These are phyloP conservation scores for Eufriesea mexicana DNA, from an alignment of 1,140 invertebrate genomes.

Conservation along the genomic window DNA sequence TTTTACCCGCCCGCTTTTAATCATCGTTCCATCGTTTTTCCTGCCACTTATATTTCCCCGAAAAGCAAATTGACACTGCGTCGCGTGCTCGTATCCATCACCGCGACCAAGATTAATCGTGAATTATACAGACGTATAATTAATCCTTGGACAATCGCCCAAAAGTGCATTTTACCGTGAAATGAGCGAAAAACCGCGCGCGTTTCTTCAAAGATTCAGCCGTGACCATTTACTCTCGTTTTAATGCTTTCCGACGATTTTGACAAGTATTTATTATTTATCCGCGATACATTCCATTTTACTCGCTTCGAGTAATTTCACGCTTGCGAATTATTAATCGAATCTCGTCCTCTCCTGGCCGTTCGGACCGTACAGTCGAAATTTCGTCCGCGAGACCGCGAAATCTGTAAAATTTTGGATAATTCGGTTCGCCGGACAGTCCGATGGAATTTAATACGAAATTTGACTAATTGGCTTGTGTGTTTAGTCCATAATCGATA, in stretches of 20 bases:
- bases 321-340: constrained; percentile 18
- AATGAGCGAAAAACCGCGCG: background rate
- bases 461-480: background rate
- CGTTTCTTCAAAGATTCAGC: background rate
- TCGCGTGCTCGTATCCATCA: background rate
- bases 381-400: background rate
- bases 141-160: background rate
- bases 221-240: background rate
- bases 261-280: background rate
- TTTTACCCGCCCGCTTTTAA: background rate
- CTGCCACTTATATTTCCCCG: background rate
- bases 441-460: background rate
- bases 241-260: background rate
- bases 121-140: constrained; percentile 2
- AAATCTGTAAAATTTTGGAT: background rate
- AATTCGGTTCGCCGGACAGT: background rate
- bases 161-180: background rate
- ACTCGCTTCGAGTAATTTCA: background rate
- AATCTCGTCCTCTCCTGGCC: background rate
- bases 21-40: background rate
- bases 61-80: background rate
- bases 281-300: background rate
- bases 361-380: no score
- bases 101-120: background rate
- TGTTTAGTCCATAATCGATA: background rate